phyloP scores from a whole-genome alignment of 2,113 vertebrate genomes.

The Passer montanus region DNA sequence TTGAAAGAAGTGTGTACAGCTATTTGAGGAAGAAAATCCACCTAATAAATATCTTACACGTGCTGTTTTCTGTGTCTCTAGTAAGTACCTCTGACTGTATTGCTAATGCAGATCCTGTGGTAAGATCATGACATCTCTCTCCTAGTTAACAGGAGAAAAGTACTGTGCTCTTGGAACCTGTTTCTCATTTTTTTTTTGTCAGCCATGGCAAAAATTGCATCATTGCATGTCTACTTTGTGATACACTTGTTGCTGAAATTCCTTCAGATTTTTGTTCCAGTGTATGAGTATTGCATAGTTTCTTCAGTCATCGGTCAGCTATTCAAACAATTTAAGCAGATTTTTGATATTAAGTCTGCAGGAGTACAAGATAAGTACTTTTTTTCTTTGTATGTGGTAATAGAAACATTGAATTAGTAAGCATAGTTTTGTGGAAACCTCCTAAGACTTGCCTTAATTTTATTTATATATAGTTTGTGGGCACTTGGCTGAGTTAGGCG shows the following conservation, averaged over 20 bases:
- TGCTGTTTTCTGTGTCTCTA: neutral
- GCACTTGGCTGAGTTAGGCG: neutral
- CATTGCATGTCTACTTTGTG: neutral
- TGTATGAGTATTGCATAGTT: neutral
- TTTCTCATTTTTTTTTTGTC: neutral
- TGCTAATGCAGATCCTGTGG: neutral
- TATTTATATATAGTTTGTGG: neutral
- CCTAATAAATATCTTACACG: neutral
- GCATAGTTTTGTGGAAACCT: neutral
- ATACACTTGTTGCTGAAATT: neutral
- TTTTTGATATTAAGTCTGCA: neutral
- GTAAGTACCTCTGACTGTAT: neutral
- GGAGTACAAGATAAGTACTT: neutral
- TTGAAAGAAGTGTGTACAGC: neutral
- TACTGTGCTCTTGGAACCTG: neutral
- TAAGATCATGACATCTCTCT: neutral
- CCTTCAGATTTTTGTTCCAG: neutral
- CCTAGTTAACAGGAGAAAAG: neutral
- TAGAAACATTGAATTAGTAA: neutral
- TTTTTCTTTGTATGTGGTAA: neutral
- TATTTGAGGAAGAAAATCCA: neutral
- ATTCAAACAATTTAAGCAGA: neutral
- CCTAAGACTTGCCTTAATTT: neutral
- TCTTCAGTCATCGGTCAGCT: neutral
- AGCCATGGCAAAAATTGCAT: neutral